Evolutionary conservation across 2,888 invertebrate genomes (phyloP).

Genomic region (Drosophila kambysellisi): DNA sequence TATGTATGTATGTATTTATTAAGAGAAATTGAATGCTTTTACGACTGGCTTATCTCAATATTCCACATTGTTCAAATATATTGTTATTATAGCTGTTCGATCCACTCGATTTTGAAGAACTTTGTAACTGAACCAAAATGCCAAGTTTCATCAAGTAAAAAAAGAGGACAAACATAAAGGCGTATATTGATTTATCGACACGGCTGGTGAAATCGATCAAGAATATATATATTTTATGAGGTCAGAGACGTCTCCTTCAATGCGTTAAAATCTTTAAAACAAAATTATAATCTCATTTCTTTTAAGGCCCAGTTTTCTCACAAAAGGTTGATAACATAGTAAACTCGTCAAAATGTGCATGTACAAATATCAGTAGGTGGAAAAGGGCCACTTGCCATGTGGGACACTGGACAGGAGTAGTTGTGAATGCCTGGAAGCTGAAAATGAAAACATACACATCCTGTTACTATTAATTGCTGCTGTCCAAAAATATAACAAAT

Average conservation of each 20-base stretch:
- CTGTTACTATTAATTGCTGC: conserved; percentile 83
- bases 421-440: conserved; percentile 39
- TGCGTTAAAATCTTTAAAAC: neutral
- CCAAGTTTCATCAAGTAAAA: neutral
- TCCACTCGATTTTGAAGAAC: neutral
- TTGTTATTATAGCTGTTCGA: neutral
- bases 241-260: neutral
- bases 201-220: neutral
- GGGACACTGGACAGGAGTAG: conserved; percentile 36
- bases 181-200: neutral
- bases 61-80: neutral
- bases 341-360: conserved; percentile 13
- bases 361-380: conserved; percentile 2
- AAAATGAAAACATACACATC: conserved; percentile 67
- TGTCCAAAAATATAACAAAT: conserved; percentile 83
- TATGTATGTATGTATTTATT: neutral
- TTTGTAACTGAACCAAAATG: neutral
- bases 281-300: neutral
- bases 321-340: conserved; percentile 25
- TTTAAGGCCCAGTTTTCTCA: neutral
- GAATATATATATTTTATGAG: neutral
- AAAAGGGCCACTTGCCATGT: conserved; percentile 36
- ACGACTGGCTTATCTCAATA: neutral
- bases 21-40: neutral
- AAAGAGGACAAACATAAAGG: neutral